Conservation (phyloP, 2,797 vertebrate genomes). For the Sphenodon punctatus region DNA sequence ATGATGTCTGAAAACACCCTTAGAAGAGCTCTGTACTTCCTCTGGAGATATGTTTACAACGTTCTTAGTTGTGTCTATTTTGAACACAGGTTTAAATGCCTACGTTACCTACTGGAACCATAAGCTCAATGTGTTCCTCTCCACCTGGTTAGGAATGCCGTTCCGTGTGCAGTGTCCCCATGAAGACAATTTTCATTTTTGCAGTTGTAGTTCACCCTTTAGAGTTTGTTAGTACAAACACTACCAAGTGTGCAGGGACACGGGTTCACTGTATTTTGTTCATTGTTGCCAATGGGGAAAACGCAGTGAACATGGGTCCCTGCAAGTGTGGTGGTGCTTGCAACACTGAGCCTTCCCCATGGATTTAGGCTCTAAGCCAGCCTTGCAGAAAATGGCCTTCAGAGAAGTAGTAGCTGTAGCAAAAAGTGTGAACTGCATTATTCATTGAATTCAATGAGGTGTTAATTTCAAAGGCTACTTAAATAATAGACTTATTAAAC, state of each 20-base stretch:
- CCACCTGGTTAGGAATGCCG: neutral
- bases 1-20: too few relatives aligned
- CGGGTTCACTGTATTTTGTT: too few relatives aligned
- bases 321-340: neutral
- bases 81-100: too few relatives aligned
- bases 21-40: too few relatives aligned
- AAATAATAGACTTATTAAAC: neutral
- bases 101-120: too few relatives aligned
- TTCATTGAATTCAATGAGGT: conserved; percentile 43
- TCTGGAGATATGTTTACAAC: too few relatives aligned
- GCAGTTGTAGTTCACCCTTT: neutral
- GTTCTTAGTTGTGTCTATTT: too few relatives aligned
- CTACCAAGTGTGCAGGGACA: neutral
- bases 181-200: neutral
- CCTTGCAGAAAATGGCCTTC: conserved; percentile 37
- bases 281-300: too few relatives aligned
- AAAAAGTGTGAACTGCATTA: conserved; percentile 25
- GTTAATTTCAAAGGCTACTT: conserved; percentile 53
- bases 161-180: neutral
- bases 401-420: conserved; percentile 19
- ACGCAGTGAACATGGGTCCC: too few relatives aligned
- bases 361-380: neutral
- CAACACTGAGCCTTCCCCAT: neutral
- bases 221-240: neutral
- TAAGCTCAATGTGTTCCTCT: too few relatives aligned